Evolutionary conservation across 2,797 vertebrate species (phyloP), one percentile per base, ranked within the genome.

Genomic region (Adrianichthys oophorus): DNA sequence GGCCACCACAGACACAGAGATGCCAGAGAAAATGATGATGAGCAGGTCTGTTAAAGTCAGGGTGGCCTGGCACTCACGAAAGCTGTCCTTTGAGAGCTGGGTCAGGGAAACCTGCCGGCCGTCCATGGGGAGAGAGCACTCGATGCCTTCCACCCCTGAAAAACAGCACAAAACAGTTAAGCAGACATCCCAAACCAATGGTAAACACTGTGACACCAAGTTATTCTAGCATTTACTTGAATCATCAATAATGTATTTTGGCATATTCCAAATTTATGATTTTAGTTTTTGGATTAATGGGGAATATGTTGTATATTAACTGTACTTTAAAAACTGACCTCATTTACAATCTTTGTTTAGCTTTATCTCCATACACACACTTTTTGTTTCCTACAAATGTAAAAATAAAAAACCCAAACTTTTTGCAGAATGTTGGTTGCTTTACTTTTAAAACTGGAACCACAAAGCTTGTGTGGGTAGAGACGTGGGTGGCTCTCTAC

Each of bases 21-120:
- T 97, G 32, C 97, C 97, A 0, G 97, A 98, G 90, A 98, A 99
- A 84, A 98, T 95, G 83, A 98, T 98, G 90, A 99, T 97, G 56
- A 98, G 92, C 71, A 98, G 94, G 90, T 99, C 97, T 0, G 94
- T 98, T 76, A 98, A 80, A 1, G 96, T 98, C 80, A 99, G 90
- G 49, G 90, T 95, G 76, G 95, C 94, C 85, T 94, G 95, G 89
- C 97, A 99, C 84, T 97, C 96, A 3, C 93, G 94, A 80, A 99
- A 99, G 87, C 97, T 99, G 92, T 96, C 93, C 88, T 95, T 95
- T 0, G 97, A 96, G 63, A 99, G 92, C 86, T 96, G 94, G 0
- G 86, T 93, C 80, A 99, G 92, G 58, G 92, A 93, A 44, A 99
- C 91, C 13, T 92, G 92, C 14, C 94, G 91, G 49, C 94, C 94